These are phyloP conservation scores for Metridium senile DNA, from an alignment of 92 coral and sea anemone genomes.

Conservation along the genomic window DNA sequence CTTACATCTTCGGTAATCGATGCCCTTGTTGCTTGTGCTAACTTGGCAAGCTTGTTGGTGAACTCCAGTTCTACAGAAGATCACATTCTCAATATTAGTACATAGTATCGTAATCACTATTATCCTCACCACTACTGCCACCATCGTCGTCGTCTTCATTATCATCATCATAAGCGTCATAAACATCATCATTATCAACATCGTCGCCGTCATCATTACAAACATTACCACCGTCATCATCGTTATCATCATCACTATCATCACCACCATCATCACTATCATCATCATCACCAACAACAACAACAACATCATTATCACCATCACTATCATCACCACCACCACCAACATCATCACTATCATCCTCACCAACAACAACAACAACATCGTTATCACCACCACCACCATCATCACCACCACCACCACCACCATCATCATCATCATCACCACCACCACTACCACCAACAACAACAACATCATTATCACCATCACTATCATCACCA, in stretches of 20 bases:
- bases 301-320: background rate
- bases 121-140: background rate
- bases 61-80: slow-evolving; percentile 75
- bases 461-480: background rate
- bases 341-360: background rate
- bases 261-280: background rate
- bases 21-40: slow-evolving; percentile 84
- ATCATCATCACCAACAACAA: background rate
- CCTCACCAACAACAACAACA: background rate
- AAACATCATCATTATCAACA: background rate
- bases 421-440: background rate
- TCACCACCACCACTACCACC: background rate
- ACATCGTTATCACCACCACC: background rate
- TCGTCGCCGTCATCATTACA: background rate
- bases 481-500: background rate
- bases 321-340: background rate
- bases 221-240: background rate
- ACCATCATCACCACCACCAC: background rate
- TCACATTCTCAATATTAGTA: too few relatives aligned
- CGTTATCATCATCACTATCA: background rate
- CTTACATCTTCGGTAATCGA: slow-evolving; percentile 87
- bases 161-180: background rate
- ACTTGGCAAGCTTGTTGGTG: slow-evolving; percentile 78
- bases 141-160: background rate
- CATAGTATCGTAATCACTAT: background rate